A percentile compares a stretch with the other conserved stretches of the same genome.
Conservation (phyloP, 2,888 invertebrate species). For the Leistus spinibarbis region DNA sequence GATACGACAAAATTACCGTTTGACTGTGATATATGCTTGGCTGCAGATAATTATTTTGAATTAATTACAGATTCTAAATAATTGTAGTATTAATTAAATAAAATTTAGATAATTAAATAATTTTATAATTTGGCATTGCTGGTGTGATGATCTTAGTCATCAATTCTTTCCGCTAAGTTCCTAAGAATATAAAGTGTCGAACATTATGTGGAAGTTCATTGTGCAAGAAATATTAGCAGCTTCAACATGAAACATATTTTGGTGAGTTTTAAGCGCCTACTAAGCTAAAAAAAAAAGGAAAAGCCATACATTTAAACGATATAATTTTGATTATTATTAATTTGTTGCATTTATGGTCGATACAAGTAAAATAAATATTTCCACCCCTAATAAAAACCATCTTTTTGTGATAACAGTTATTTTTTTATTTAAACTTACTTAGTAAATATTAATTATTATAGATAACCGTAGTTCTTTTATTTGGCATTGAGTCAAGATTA, state of each 20-base stretch:
- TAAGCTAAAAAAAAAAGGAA: too few species aligned
- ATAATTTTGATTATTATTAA: too few species aligned
- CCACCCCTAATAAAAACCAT: too few species aligned
- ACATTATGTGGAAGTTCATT: background rate
- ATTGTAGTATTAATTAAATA: background rate
- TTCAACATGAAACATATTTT: background rate
- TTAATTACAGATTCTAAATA: too few species aligned
- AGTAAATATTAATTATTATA: background rate
- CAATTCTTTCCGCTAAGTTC: background rate
- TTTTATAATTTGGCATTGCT: background rate
- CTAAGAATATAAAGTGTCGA: background rate
- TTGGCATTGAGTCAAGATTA: background rate
- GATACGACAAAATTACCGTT: too few species aligned
- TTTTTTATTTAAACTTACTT: too few species aligned
- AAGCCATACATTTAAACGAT: too few species aligned
- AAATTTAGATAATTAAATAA: background rate
- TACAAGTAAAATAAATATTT: too few species aligned
- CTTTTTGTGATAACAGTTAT: too few species aligned
- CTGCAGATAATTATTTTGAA: too few species aligned
- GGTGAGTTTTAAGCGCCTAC: background rate
- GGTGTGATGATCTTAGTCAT: background rate
- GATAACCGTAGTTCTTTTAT: background rate
- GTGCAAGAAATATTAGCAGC: background rate
- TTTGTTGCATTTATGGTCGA: too few species aligned
- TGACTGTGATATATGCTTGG: too few species aligned